Evolutionary conservation across 2,888 invertebrate species (phyloP).

Genomic region (Philopedon plagiatum): DNA sequence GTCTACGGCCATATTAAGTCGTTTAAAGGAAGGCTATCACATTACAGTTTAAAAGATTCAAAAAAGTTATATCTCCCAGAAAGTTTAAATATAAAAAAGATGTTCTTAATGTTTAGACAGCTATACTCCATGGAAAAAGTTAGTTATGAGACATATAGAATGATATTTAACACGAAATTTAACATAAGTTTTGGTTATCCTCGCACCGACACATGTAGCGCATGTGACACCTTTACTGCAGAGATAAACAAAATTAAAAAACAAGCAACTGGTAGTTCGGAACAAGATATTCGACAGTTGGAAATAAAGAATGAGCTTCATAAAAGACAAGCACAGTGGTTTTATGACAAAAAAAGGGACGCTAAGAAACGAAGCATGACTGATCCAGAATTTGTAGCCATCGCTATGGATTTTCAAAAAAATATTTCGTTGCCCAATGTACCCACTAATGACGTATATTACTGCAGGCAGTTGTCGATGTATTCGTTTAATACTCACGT

Average conservation of each 20-base stretch:
- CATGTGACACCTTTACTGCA: slow-evolving; percentile 2
- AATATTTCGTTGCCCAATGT: too few species aligned
- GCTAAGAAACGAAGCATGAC: too few species aligned
- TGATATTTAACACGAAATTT: slow-evolving; percentile 18
- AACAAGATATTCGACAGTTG: too few species aligned
- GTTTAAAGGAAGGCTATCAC: slow-evolving; percentile 14
- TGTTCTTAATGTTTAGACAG: slow-evolving; percentile 12
- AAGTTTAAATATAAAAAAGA: slow-evolving; percentile 12
- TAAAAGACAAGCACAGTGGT: too few species aligned
- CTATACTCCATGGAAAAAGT: slow-evolving; percentile 4
- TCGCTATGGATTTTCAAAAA: too few species aligned
- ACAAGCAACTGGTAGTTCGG: too few species aligned
- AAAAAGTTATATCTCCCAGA: slow-evolving; percentile 10
- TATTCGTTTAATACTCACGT: not conserved
- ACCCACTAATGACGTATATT: not conserved
- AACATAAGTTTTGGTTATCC: slow-evolving; percentile 32
- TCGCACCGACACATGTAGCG: slow-evolving; percentile 20
- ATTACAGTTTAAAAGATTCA: not conserved
- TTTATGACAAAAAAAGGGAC: too few species aligned
- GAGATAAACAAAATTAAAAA: too few species aligned
- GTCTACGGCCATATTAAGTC: slow-evolving; percentile 1
- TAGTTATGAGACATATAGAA: slow-evolving; percentile 24
- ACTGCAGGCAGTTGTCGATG: not conserved
- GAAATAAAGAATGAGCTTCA: slow-evolving; percentile 1
- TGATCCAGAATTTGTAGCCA: too few species aligned